These are phyloP conservation scores for Diacarnus erythraeanus DNA, from an alignment of 37 sponge, comb jelly and placozoan genomes.

Conservation along the genomic window DNA sequence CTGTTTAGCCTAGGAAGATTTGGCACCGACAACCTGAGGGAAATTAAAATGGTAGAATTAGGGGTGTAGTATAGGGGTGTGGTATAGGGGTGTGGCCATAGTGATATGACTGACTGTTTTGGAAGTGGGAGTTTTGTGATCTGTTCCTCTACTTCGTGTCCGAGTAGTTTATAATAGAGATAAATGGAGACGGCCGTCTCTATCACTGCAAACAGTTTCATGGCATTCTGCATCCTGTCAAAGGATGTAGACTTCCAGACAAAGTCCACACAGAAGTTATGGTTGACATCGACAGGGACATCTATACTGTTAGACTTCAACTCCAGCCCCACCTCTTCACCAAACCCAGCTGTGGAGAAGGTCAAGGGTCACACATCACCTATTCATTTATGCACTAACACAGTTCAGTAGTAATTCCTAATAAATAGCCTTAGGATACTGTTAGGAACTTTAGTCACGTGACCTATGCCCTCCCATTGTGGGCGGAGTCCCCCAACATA, in stretches of 20 bases:
- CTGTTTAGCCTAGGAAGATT: constrained; percentile 87
- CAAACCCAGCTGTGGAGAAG: constrained; percentile 39
- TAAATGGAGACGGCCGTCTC: constrained; percentile 90
- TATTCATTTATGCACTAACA: not conserved
- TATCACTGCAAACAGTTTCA: constrained; percentile 96
- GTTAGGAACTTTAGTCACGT: constrained; percentile 90
- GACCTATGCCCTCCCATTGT: constrained; percentile 93
- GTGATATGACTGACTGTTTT: constrained; percentile 53
- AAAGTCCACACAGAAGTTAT: constrained; percentile 90
- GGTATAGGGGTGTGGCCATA: not conserved
- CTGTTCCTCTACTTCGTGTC: constrained; percentile 78
- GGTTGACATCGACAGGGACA: constrained; percentile 65
- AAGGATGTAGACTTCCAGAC: constrained; percentile 99
- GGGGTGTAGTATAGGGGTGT: not conserved
- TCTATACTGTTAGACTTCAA: constrained; percentile 70
- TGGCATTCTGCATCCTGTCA: constrained; percentile 93
- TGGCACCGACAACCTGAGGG: constrained; percentile 79
- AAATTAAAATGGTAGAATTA: too few relatives aligned
- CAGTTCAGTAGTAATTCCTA: not conserved
- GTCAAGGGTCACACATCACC: not conserved
- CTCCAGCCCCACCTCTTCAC: constrained; percentile 94
- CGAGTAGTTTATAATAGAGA: constrained; percentile 95
- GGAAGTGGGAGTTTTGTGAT: constrained; percentile 60
- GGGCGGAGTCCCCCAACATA: constrained; percentile 42
- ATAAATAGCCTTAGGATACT: too few relatives aligned